Base-by-base conservation (phyloP, 2,797 vertebrate species). In the Aeoliscus strigatus region DNA sequence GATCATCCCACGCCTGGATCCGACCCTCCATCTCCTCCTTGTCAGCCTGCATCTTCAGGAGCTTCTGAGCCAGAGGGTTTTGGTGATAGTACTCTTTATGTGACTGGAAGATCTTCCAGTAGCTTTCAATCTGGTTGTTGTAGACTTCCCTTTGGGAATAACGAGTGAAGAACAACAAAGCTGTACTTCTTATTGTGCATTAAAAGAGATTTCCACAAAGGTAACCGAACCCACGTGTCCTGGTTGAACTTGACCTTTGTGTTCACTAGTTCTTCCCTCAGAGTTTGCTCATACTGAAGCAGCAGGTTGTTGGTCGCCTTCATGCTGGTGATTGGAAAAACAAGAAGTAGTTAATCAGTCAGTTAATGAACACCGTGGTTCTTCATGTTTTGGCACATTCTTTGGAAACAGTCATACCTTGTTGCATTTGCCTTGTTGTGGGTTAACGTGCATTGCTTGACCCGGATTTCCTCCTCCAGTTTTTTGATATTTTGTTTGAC, bases 211-310 rank as follows among this genome's bases (percentile, higher is more conserved):
- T 28, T 9, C 10, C 43, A 4, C 16, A 41, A 14, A 32, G 14
- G 3, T 13, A 23, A 12, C 9, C 56, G 2, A 35, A 72, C 86
- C 32, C 43, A 90, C 89, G 30, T 66, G 42, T 90, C 87, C 18
- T 70, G 50, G 32, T 60, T 68, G 59, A 65, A 87, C 47, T 48
- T 75, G 43, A 53, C 55, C 50, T 65, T 74, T 47, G 57, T 77
- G 18, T 32, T 82, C 31, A 87, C 76, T 16, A 88, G 49, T 44
- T 89, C 87, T 15, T 49, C 38, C 75, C 81, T 87, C 43, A 89
- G 49, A 0, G 51, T 68, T 43, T 82, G 83, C 53, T 85, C 76
- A 60, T 85, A 88, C 37, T 88, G 82, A 50, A 73, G 75, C 26
- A 89, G 74, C 15, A 79, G 53, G 13, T 27, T 31, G 44, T 71